These are phyloP conservation scores for Sinocyclocheilus grahami DNA, from an alignment of 2,113 vertebrate genomes.

Conservation along the genomic window DNA sequence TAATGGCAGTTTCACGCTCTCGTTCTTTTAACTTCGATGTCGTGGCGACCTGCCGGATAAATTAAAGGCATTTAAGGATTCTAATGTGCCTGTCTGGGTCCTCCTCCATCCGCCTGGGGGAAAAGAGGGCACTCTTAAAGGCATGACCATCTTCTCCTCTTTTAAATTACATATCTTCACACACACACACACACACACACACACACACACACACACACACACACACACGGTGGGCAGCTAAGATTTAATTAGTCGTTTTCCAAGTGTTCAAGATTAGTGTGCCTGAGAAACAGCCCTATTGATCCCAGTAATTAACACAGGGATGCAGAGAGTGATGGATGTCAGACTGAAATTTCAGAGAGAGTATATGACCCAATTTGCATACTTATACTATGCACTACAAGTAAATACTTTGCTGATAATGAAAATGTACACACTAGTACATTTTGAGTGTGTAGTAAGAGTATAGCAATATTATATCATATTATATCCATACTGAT, in stretches of 20 bases:
- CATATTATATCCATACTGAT: neutral
- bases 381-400: neutral
- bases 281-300: constrained; percentile 36
- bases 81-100: constrained; percentile 53
- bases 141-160: constrained; percentile 54
- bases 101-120: constrained; percentile 30
- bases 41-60: constrained; percentile 43
- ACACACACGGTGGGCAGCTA: constrained; percentile 34
- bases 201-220: neutral
- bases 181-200: neutral
- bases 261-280: constrained; percentile 59
- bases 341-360: constrained; percentile 29
- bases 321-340: constrained; percentile 4
- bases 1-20: constrained; percentile 53
- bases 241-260: constrained; percentile 62
- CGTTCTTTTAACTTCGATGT: constrained; percentile 40
- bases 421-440: neutral
- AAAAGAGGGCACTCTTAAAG: constrained; percentile 44
- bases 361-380: neutral
- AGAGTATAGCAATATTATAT: no score
- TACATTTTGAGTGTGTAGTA: neutral
- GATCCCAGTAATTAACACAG: constrained; percentile 51
- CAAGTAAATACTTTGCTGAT: neutral
- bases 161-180: constrained; percentile 59
- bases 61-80: constrained; percentile 60